Evolutionary conservation across 2,888 invertebrate genomes (phyloP).

Genomic region (Acheta domesticus): DNA sequence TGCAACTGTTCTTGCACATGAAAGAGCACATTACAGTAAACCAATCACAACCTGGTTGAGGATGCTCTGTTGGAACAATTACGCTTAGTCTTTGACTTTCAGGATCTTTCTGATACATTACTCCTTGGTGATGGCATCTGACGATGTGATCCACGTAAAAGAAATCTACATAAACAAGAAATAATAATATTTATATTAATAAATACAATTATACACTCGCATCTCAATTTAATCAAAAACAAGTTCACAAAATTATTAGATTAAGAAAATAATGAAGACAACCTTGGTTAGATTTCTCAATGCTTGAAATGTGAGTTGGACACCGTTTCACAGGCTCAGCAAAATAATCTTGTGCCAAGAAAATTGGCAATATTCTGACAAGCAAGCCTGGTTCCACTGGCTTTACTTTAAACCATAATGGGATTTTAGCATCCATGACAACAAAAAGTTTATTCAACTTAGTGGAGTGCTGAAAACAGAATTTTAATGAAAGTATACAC

Average conservation of each 20-base stretch:
- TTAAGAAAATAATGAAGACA: background rate
- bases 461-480: background rate
- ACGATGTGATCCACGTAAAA: background rate
- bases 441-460: background rate
- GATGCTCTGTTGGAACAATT: background rate
- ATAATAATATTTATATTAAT: no score
- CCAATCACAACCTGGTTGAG: background rate
- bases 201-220: background rate
- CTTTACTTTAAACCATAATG: background rate
- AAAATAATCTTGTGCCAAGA: background rate
- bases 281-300: slow-evolving; percentile 9
- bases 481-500: background rate
- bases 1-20: slow-evolving; percentile 4
- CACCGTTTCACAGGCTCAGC: background rate
- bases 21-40: background rate
- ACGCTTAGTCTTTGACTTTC: background rate
- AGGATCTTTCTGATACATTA: background rate
- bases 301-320: background rate
- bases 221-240: background rate
- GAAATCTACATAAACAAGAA: background rate
- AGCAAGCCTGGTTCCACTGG: background rate
- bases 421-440: background rate
- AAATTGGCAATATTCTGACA: background rate
- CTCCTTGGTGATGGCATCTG: background rate
- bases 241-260: no score